Conservation (phyloP, 2,888 invertebrate species). For the Agrotis exclamationis region DNA sequence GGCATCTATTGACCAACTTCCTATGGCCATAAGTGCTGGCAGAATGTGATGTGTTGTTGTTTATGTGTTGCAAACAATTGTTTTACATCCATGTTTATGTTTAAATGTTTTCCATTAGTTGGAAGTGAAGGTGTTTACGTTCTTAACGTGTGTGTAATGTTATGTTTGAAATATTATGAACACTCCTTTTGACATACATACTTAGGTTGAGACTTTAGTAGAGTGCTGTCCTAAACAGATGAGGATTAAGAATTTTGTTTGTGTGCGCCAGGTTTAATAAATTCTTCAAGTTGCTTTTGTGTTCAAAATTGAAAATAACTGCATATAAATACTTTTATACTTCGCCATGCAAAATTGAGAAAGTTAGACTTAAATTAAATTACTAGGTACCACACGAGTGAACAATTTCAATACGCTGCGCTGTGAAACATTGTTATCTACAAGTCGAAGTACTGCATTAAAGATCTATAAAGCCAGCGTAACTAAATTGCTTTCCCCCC, state of each 20-base stretch:
- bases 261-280: too few relatives aligned
- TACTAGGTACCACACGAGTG: conserved; percentile 5
- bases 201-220: background rate
- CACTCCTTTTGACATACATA: background rate
- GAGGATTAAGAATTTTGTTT: too few relatives aligned
- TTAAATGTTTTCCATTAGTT: conserved; percentile 14
- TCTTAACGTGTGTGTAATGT: background rate
- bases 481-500: conserved; percentile 76
- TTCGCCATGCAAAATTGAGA: background rate
- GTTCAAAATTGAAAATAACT: background rate
- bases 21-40: conserved; percentile 55
- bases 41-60: conserved; percentile 45
- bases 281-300: background rate
- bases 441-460: conserved; percentile 65
- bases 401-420: conserved; percentile 12
- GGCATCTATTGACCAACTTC: conserved; percentile 65
- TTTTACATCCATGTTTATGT: conserved; percentile 41
- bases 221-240: too few relatives aligned
- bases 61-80: conserved; percentile 51
- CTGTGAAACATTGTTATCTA: conserved; percentile 48
- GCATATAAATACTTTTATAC: background rate
- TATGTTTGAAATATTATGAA: conserved; percentile 1
- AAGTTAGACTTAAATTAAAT: conserved; percentile 3
- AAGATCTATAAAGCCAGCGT: conserved; percentile 70
- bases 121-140: conserved; percentile 12